Evolutionary conservation across 2,113 vertebrate species (phyloP).

Genomic region (Drymodes brunneopygia): DNA sequence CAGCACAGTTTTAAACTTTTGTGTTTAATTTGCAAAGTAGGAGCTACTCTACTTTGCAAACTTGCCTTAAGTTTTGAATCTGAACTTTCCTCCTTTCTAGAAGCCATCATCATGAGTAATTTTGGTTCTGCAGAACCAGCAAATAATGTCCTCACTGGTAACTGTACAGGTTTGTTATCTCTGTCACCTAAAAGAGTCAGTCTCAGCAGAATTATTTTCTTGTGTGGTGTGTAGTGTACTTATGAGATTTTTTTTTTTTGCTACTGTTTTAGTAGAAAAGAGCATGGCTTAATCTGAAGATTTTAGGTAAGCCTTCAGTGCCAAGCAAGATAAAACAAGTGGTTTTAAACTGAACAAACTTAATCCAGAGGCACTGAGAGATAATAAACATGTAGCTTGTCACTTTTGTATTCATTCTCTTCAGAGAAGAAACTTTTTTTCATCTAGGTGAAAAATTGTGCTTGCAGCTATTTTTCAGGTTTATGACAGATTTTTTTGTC

Average conservation of each 20-base stretch:
- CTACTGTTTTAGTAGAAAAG: background rate
- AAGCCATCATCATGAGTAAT: background rate
- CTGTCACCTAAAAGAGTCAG: background rate
- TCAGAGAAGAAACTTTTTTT: background rate
- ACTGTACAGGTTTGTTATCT: background rate
- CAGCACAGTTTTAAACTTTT: background rate
- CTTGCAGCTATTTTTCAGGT: background rate
- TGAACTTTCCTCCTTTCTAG: background rate
- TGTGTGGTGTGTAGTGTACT: background rate
- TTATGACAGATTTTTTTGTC: background rate
- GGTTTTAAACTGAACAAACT: background rate
- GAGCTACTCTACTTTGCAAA: background rate
- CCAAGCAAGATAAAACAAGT: fast-evolving
- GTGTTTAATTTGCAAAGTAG: background rate
- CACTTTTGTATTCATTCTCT: background rate
- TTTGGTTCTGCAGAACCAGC: background rate
- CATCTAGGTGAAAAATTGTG: background rate
- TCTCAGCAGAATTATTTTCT: background rate
- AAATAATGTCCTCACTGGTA: background rate
- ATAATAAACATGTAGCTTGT: background rate
- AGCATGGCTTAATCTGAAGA: background rate
- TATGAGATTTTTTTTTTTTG: background rate
- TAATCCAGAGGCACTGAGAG: background rate
- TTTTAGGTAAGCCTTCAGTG: background rate
- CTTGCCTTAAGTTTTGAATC: background rate